Percentiles rank a stretch among this genome's conserved stretches.
These are phyloP conservation scores for Plecotus auritus DNA, from an alignment of 2,113 vertebrate genomes.

Conservation along the genomic window DNA sequence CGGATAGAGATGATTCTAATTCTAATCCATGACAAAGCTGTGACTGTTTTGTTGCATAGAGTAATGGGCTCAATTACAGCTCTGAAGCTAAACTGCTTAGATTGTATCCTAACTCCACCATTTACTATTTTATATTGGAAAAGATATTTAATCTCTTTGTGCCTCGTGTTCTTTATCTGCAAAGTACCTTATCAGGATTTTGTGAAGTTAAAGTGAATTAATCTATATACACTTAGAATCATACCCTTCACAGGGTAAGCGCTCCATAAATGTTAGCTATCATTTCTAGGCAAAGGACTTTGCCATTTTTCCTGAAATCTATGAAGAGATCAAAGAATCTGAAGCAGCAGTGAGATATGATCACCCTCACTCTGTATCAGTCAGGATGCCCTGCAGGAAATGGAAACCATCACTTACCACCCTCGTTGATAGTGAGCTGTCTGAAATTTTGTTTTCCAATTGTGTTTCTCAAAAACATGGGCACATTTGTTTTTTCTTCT, in stretches of 20 bases:
- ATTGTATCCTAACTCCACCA: neutral
- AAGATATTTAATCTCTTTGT: neutral
- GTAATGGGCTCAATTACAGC: neutral
- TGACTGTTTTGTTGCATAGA: neutral
- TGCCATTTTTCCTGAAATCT: neutral
- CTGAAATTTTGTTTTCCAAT: neutral
- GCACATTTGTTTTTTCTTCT: neutral
- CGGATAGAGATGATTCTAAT: neutral
- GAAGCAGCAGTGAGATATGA: neutral
- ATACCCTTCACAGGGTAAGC: neutral
- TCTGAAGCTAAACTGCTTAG: neutral
- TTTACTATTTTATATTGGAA: neutral
- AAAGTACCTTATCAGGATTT: neutral
- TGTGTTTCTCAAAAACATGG: neutral
- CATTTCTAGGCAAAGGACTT: neutral
- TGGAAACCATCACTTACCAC: neutral
- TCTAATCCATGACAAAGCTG: neutral
- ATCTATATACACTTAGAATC: neutral
- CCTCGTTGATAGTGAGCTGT: neutral
- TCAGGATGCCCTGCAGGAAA: neutral
- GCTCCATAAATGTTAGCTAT: neutral
- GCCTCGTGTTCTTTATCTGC: neutral
- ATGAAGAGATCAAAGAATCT: neutral
- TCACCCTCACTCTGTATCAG: neutral
- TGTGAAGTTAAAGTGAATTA: conserved; percentile 13